These are phyloP conservation scores for Himalopsyche japonica DNA, from an alignment of 2,888 invertebrate genomes.

Conservation along the genomic window DNA sequence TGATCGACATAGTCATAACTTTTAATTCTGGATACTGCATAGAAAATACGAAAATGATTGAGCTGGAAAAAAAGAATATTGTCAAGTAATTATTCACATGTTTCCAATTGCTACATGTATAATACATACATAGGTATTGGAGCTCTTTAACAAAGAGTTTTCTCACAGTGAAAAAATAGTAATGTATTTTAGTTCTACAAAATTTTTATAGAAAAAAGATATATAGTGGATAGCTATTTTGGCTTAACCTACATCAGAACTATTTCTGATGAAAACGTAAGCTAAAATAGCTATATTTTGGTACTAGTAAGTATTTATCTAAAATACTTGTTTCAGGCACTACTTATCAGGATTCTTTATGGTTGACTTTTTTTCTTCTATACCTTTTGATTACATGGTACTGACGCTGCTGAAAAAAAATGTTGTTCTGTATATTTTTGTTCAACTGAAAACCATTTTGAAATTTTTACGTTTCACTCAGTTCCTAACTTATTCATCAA, in stretches of 20 bases:
- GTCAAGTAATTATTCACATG: constrained; percentile 23
- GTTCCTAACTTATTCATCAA: constrained; percentile 2
- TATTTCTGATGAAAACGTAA: too few species aligned
- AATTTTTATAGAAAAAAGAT: too few species aligned
- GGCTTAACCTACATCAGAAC: too few species aligned
- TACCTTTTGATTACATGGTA: constrained; percentile 22
- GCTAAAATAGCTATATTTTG: too few species aligned
- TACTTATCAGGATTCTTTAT: constrained; percentile 20
- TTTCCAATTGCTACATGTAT: too few species aligned
- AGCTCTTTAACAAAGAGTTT: too few species aligned
- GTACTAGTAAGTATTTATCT: too few species aligned
- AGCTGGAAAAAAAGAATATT: constrained; percentile 44
- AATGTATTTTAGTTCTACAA: too few species aligned
- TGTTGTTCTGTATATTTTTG: background rate
- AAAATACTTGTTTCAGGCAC: background rate
- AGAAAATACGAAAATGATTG: constrained; percentile 41
- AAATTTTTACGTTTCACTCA: constrained; percentile 13
- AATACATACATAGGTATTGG: too few species aligned
- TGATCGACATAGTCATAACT: constrained; percentile 47
- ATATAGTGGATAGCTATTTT: too few species aligned
- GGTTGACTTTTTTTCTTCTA: constrained; percentile 18
- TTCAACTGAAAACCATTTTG: background rate
- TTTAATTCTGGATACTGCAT: constrained; percentile 49
- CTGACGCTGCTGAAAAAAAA: background rate
- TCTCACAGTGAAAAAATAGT: too few species aligned